A percentile compares a stretch with the other conserved stretches of the same genome.
These are phyloP conservation scores for Psittacula echo DNA, from an alignment of 2,797 vertebrate species.

Conservation along the genomic window DNA sequence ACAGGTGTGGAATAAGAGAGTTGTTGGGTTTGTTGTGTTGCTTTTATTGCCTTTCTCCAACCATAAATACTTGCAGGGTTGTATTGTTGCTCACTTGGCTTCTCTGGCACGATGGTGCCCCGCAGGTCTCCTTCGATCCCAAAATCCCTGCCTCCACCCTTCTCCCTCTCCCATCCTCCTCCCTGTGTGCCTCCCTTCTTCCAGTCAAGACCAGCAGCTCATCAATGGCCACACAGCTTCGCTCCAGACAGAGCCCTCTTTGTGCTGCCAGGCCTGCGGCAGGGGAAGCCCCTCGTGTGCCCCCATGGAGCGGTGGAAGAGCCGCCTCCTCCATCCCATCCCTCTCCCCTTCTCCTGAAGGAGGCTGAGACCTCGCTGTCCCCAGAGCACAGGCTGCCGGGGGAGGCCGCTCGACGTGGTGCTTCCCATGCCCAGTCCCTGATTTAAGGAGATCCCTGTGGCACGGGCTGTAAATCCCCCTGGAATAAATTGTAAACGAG, in stretches of 20 bases:
- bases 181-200: background rate
- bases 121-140: fast-evolving
- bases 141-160: background rate
- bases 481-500: background rate
- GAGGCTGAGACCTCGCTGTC: fast-evolving
- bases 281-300: background rate
- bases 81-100: fast-evolving
- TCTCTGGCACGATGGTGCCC: fast-evolving
- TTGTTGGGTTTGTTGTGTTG: background rate
- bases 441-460: background rate
- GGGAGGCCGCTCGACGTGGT: fast-evolving
- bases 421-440: background rate
- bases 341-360: background rate
- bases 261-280: background rate
- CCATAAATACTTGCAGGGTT: background rate
- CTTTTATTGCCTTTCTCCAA: fast-evolving
- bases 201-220: background rate
- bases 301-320: background rate
- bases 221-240: fast-evolving
- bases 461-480: background rate
- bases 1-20: background rate
- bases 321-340: fast-evolving
- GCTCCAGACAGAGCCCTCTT: background rate
- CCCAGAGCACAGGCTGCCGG: fast-evolving
- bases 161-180: background rate